These are phyloP conservation scores for Xanthorhoe designata DNA, from an alignment of 2,888 invertebrate genomes.

Conservation along the genomic window DNA sequence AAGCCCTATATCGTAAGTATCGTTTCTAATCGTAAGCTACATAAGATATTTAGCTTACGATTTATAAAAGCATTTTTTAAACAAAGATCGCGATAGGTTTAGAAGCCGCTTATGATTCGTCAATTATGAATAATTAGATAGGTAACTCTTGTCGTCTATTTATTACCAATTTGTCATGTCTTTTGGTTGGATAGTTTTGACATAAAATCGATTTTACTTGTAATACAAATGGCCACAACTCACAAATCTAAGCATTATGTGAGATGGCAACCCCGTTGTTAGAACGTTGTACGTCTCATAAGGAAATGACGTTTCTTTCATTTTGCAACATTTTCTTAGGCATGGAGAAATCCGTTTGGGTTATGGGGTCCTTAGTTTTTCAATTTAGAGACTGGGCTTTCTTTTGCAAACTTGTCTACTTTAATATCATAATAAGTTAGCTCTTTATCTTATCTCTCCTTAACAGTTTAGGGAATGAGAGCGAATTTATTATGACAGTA, in stretches of 20 bases:
- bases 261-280: conserved; percentile 15
- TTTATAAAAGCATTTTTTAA: too few species aligned
- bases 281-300: conserved; percentile 30
- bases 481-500: too few species aligned
- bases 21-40: too few species aligned
- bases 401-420: not conserved
- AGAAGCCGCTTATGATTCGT: too few species aligned
- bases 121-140: too few species aligned
- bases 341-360: conserved; percentile 26
- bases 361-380: conserved; percentile 35
- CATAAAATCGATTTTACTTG: not conserved
- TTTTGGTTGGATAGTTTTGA: too few species aligned
- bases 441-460: not conserved
- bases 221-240: not conserved
- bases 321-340: conserved; percentile 31
- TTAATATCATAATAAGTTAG: not conserved
- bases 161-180: too few species aligned
- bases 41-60: too few species aligned
- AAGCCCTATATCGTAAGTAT: too few species aligned
- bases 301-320: conserved; percentile 43
- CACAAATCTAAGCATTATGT: not conserved
- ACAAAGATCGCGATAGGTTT: too few species aligned
- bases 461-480: not conserved
- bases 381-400: conserved; percentile 33
- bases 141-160: too few species aligned